These are phyloP conservation scores for Halocaridina rubra DNA, from an alignment of 2,888 invertebrate genomes.

Conservation along the genomic window DNA sequence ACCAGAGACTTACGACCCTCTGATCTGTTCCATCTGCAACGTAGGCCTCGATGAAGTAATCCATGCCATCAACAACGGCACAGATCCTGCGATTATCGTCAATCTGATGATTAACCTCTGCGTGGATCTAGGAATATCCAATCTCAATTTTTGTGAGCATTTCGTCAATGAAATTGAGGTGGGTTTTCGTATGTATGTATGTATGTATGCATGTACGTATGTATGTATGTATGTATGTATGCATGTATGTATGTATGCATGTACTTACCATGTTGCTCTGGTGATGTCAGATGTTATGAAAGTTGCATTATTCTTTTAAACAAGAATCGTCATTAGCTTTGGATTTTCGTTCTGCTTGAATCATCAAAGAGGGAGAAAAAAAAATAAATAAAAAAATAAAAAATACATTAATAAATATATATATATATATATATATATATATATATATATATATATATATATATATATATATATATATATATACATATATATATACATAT, in stretches of 20 bases:
- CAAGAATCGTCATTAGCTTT: too few species aligned
- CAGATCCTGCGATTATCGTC: slow-evolving; percentile 85
- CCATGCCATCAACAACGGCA: slow-evolving; percentile 77
- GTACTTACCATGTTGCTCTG: background rate
- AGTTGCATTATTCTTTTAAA: too few species aligned
- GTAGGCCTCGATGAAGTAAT: slow-evolving; percentile 23
- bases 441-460: background rate
- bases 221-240: slow-evolving; percentile 8
- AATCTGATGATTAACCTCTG: slow-evolving; percentile 87
- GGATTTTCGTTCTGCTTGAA: too few species aligned
- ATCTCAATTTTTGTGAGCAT: slow-evolving; percentile 87
- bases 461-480: background rate
- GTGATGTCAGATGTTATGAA: background rate
- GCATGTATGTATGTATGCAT: background rate
- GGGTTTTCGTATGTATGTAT: background rate
- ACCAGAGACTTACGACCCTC: background rate
- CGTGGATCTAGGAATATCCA: slow-evolving; percentile 86
- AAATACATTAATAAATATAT: background rate
- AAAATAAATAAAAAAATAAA: background rate
- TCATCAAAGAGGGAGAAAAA: too few species aligned
- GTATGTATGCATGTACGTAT: slow-evolving; percentile 9
- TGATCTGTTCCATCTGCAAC: slow-evolving; percentile 35
- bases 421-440: background rate
- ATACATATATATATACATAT: background rate
- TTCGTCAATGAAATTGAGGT: slow-evolving; percentile 72